Evolutionary conservation across 2,113 vertebrate genomes (phyloP), one percentile per base, ranked within the genome.

Genomic region (Callochromis pleurospilus): DNA sequence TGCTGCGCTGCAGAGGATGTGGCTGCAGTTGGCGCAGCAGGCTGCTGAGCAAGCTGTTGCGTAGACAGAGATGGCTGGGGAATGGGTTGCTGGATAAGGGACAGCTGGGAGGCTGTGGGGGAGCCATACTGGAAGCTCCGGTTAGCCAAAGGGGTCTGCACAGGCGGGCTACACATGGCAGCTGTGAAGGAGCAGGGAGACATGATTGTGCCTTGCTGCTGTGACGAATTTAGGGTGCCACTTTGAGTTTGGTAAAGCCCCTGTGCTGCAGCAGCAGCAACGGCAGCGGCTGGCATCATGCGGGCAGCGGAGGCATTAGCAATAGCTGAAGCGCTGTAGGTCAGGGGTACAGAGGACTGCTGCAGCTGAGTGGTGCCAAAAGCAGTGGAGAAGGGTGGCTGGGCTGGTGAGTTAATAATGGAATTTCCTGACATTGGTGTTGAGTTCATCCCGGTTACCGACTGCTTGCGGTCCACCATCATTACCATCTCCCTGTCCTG

Each of bases 401-500:
- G 97, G 13, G 97, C 98, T 84, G 98, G 98, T 15, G 97, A 97
- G 93, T 96, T 97, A 96, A 97, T 97, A 95, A 97, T 97, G 93
- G 97, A 97, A 94, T 97, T 97, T 96, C 96, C 96, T 93, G 97
- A 97, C 91, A 96, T 95, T 87, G 97, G 96, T n/a, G 96, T 97
- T 82, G 96, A 96, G 94, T 97, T 96, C 94, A 97, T 95, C 90
- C 96, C 96, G 65, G 93, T 96, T 92, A 96, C 95, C 17, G 96
- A 97, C 91, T 96, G 96, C 93, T 96, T 97, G 94, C 96, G 96
- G 87, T 97, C 97, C 94, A 97, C 96, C 95, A 97, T 97, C 96
- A 96, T 96, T 93, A 99, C 98, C 98, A 98, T 99, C 96, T 99
- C 98, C 92, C 98, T 92, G 97, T 99, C 98, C 21, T 99, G 98